phyloP scores from a whole-genome alignment of 2,888 invertebrate species.

The Pinctada fucata region DNA sequence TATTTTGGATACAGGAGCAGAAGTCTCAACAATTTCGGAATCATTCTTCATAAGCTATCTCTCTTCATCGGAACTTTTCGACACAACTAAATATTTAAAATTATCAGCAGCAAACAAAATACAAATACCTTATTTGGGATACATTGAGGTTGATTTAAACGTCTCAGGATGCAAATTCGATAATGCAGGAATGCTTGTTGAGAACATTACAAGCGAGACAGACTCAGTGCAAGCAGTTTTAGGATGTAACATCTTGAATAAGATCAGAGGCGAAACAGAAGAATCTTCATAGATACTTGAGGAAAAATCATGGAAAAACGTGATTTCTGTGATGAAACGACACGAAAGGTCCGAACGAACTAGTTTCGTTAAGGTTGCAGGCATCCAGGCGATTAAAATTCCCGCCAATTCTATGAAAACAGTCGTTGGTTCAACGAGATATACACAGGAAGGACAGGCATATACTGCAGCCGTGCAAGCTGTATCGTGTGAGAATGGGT shows the following conservation, averaged over 20 bases:
- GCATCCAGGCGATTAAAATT: not conserved
- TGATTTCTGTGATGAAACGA: not conserved
- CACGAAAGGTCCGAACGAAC: not conserved
- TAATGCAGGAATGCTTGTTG: slow-evolving; percentile 17
- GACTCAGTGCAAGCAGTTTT: slow-evolving; percentile 13
- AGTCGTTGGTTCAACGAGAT: not conserved
- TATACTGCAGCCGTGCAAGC: slow-evolving; percentile 6
- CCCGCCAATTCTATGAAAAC: slow-evolving; percentile 15
- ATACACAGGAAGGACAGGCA: not conserved
- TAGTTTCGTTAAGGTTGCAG: slow-evolving; percentile 14
- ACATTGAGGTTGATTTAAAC: slow-evolving; percentile 2
- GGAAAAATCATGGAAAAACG: slow-evolving; percentile 2
- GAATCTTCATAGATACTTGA: not conserved
- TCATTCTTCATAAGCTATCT: slow-evolving; percentile 1
- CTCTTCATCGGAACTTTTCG: slow-evolving; percentile 5
- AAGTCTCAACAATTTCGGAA: slow-evolving; percentile 21
- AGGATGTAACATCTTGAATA: slow-evolving; percentile 15
- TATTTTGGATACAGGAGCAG: slow-evolving; percentile 13
- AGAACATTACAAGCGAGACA: not conserved
- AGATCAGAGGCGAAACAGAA: not conserved
- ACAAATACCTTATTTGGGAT: slow-evolving; percentile 21
- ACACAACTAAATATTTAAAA: slow-evolving; percentile 12
- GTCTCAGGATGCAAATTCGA: not conserved
- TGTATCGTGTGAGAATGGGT: slow-evolving; percentile 4
- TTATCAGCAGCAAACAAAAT: slow-evolving; percentile 15